Percentiles rank a stretch among this genome's conserved stretches.
phyloP scores from a whole-genome alignment of 2,113 vertebrate genomes.

The Nothoprocta perdicaria region DNA sequence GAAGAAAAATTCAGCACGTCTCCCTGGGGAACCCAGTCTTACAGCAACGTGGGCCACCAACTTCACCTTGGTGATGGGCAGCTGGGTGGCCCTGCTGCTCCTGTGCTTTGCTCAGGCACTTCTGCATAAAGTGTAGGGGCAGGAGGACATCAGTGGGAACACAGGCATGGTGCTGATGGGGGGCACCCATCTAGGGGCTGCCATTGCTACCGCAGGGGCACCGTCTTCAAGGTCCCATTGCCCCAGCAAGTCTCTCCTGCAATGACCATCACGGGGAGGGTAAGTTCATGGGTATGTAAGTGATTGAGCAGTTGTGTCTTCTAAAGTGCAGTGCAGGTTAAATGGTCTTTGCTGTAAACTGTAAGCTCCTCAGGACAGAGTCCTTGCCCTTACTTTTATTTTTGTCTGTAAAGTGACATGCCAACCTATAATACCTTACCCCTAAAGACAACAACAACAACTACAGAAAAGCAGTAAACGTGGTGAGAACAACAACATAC shows the following conservation, averaged over 20 bases:
- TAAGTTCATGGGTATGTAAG: not conserved
- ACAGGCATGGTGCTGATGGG: rapidly evolving
- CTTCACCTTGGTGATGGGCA: not conserved
- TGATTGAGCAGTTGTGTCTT: constrained; percentile 43
- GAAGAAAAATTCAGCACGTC: not conserved
- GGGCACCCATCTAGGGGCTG: not conserved
- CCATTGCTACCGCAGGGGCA: not conserved
- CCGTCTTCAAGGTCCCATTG: not conserved
- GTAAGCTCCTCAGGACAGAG: constrained; percentile 45
- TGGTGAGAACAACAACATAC: not conserved
- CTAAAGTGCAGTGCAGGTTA: constrained; percentile 76
- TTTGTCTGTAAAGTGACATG: not conserved
- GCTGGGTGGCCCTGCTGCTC: not conserved
- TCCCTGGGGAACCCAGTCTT: not conserved
- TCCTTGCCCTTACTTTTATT: not conserved
- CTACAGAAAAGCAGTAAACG: not conserved
- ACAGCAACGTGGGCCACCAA: not conserved
- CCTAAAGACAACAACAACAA: not conserved
- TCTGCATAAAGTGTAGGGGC: not conserved
- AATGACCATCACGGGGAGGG: not conserved
- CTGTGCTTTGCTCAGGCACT: constrained; percentile 35
- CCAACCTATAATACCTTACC: not conserved
- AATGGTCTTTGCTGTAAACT: constrained; percentile 51
- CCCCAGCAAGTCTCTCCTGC: not conserved
- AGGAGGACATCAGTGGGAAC: not conserved